Evolutionary conservation across 1,140 invertebrate genomes (phyloP).

Genomic region (Colletes gigas): DNA sequence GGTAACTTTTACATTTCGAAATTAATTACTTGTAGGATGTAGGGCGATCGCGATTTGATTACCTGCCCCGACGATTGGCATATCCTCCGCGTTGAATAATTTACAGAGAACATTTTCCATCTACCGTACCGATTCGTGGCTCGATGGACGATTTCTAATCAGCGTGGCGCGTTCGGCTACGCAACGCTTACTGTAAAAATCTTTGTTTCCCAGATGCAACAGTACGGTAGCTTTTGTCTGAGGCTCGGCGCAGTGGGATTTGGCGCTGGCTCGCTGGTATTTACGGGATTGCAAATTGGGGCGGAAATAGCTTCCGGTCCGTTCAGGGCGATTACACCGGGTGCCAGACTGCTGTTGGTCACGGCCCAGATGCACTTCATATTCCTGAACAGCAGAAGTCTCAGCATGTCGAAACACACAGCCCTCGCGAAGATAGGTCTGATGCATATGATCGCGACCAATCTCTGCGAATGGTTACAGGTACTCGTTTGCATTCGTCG

Average conservation of each 20-base stretch:
- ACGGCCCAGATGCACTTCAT: constrained; percentile 86
- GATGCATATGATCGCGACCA: constrained; percentile 92
- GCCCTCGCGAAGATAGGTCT: constrained; percentile 88
- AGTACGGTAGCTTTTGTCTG: constrained; percentile 90
- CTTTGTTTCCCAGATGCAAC: constrained; percentile 80
- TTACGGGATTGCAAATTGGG: constrained; percentile 85
- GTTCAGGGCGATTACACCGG: constrained; percentile 82
- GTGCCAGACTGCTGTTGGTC: constrained; percentile 83
- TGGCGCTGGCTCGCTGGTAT: constrained; percentile 85
- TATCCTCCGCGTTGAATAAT: too few species aligned
- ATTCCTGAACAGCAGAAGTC: constrained; percentile 85
- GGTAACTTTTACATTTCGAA: constrained; percentile 18
- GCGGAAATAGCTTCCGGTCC: constrained; percentile 81
- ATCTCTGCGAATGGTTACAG: constrained; percentile 91
- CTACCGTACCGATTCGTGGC: not conserved
- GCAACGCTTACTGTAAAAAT: constrained; percentile 32
- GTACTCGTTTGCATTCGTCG: constrained; percentile 73
- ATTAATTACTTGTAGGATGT: too few species aligned
- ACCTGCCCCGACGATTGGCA: too few species aligned
- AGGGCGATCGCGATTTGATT: too few species aligned
- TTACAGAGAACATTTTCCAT: too few species aligned
- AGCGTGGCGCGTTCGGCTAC: not conserved
- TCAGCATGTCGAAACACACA: constrained; percentile 84
- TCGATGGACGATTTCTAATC: constrained; percentile 3
- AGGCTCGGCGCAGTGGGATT: constrained; percentile 90